Conservation (phyloP, 1,140 invertebrate genomes). For the Medauroidea extradentata region DNA sequence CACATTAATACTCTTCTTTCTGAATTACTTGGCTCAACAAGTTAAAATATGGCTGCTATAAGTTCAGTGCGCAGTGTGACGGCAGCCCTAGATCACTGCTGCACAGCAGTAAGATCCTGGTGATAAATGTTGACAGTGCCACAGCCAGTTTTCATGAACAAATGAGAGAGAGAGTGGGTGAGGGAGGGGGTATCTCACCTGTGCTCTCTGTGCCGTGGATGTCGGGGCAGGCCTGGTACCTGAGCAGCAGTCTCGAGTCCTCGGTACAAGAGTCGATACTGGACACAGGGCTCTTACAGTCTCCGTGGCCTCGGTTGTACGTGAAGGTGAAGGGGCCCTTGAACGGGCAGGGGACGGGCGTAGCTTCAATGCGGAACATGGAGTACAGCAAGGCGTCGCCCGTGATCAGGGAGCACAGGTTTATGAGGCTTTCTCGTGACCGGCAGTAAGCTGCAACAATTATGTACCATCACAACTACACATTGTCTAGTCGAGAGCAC, state of each 20-base stretch:
- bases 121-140: too few relatives aligned
- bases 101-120: too few relatives aligned
- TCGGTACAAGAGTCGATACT: slow-evolving; percentile 79
- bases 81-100: too few relatives aligned
- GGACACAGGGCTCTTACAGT: slow-evolving; percentile 72
- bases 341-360: slow-evolving; percentile 76
- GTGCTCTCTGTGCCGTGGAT: slow-evolving; percentile 64
- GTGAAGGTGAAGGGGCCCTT: slow-evolving; percentile 52
- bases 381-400: slow-evolving; percentile 83
- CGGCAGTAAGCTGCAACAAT: slow-evolving; percentile 71
- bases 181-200: slow-evolving; percentile 29
- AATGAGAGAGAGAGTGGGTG: too few relatives aligned
- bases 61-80: too few relatives aligned
- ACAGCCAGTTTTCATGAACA: too few relatives aligned
- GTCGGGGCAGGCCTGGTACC: slow-evolving; percentile 89
- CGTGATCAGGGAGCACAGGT: slow-evolving; percentile 77
- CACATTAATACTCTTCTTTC: too few relatives aligned
- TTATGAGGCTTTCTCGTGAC: slow-evolving; percentile 64
- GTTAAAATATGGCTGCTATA: too few relatives aligned
- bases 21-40: too few relatives aligned
- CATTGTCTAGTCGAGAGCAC: too few relatives aligned
- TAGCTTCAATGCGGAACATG: slow-evolving; percentile 79
- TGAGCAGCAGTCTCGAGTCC: slow-evolving; percentile 70
- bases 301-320: slow-evolving; percentile 69
- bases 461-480: slow-evolving; percentile 7